Percentiles rank a stretch among this genome's conserved stretches.
phyloP scores from a whole-genome alignment of 2,888 invertebrate species.

The Epinotia bilunana region DNA sequence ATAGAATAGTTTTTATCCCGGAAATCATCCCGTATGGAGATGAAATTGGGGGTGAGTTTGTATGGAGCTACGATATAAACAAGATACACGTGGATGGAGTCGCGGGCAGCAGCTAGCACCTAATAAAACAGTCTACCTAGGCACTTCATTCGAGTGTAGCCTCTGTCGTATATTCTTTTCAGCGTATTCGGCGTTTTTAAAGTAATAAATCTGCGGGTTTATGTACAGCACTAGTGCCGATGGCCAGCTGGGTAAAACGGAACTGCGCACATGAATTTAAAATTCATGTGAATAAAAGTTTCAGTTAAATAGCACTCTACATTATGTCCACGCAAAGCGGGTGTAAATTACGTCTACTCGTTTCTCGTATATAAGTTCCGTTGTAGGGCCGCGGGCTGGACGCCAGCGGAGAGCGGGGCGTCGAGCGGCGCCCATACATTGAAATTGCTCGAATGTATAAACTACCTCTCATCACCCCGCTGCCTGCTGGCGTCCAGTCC shows the following conservation, averaged over 20 bases:
- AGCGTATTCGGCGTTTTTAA: background rate
- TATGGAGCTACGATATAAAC: too few species aligned
- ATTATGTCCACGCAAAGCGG: conserved; percentile 4
- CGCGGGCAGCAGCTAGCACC: background rate
- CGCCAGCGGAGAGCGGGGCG: too few species aligned
- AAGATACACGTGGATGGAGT: too few species aligned
- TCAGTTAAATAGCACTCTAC: conserved; percentile 7
- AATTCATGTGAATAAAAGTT: conserved; percentile 26
- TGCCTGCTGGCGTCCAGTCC: too few species aligned
- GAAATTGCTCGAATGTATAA: too few species aligned
- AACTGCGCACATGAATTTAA: conserved; percentile 19
- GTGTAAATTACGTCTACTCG: conserved; percentile 13
- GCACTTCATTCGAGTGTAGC: background rate
- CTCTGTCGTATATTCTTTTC: background rate
- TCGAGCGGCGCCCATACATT: too few species aligned
- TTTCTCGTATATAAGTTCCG: background rate
- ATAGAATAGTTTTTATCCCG: too few species aligned
- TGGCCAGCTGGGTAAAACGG: conserved; percentile 1
- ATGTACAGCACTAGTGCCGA: background rate
- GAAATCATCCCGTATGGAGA: too few species aligned
- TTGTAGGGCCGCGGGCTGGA: too few species aligned
- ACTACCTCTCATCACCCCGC: too few species aligned
- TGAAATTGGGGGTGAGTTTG: too few species aligned
- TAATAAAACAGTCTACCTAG: background rate
- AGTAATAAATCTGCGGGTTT: conserved; percentile 7